Percentiles rank a stretch among this genome's conserved stretches.
Evolutionary conservation across 2,888 invertebrate genomes (phyloP).

Genomic region (Leptopilina syphax): DNA sequence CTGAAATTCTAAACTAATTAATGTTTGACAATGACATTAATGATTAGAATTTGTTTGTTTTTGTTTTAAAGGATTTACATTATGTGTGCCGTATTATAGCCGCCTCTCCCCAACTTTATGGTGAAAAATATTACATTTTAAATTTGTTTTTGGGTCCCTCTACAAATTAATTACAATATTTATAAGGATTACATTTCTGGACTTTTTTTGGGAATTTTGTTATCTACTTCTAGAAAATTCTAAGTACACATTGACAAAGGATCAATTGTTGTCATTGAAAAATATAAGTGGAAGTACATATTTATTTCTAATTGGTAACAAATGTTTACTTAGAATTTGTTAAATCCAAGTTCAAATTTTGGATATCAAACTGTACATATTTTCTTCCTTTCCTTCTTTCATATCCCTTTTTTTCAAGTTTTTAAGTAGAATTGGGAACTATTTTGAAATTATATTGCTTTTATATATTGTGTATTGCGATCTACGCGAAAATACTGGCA

Average conservation of each 20-base stretch:
- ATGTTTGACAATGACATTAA: no score
- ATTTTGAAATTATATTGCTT: background rate
- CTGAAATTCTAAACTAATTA: no score
- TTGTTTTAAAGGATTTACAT: no score
- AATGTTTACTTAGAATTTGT: conserved; percentile 25
- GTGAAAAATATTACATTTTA: conserved; percentile 56
- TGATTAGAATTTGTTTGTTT: no score
- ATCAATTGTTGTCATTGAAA: conserved; percentile 22
- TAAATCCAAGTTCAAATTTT: conserved; percentile 46
- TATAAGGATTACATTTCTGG: background rate
- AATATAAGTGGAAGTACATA: conserved; percentile 19
- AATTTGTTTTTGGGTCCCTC: conserved; percentile 61
- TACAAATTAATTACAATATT: conserved; percentile 50
- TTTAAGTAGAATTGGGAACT: conserved; percentile 57
- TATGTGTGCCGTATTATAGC: no score
- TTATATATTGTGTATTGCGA: background rate
- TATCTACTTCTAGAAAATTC: background rate
- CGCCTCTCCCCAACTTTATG: conserved; percentile 44
- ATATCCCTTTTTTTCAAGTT: conserved; percentile 61
- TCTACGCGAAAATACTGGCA: conserved; percentile 12
- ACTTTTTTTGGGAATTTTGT: background rate
- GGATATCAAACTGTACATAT: conserved; percentile 66
- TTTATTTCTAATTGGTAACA: conserved; percentile 11
- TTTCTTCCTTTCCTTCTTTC: conserved; percentile 53
- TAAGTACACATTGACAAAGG: conserved; percentile 8